Base-by-base conservation (phyloP, 2,797 vertebrate species). In the Atherinosoma microstoma region DNA sequence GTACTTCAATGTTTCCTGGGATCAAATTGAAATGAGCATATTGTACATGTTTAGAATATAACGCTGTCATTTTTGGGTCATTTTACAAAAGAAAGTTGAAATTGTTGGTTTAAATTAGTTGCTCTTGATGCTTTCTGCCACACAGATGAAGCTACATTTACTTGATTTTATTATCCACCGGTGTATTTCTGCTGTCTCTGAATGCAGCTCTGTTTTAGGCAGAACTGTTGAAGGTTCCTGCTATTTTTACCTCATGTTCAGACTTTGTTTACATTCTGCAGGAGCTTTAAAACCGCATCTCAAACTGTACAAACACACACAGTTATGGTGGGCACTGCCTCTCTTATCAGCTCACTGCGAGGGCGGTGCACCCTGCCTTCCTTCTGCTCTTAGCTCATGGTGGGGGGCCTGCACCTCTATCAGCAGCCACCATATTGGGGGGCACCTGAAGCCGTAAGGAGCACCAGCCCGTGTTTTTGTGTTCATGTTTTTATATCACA, bases 401-500 rank as follows among this genome's bases (percentile, higher is more conserved):
- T 73, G 78, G 63, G 79, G 66, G 65, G 82, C 58, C n/a, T 58
- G 3, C 38, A 2, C 24, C 76, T 83, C 73, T 88, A 86, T 88
- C 87, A 86, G 84, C 66, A 57, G 67, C 20, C 70, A 75, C 24
- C 86, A 88, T 56, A 87, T 85, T 70, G 70, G 69, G 67, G 35
- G 15, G 47, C 30, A n/a, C 6, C 42, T 0, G 20, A 56, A 12
- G 64, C 51, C 5, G 24, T 0, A 58, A 56, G 32, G 13, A 56
- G 58, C 62, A 34, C n/a, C 64, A 73, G 70, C 58, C 29, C 70
- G 1, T 64, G 42, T 78, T 69, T 78, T 40, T 47, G 49, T 70
- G 6, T 57, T 51, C 29, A 20, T 32, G 16, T 57, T 18, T 61
- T 64, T 62, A 9, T 53, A 36, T 71, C 20, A 58, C 57, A 1